Evolutionary conservation across 2,113 vertebrate genomes (phyloP), one percentile per base, ranked within the genome.

Genomic region (Cebidichthys violaceus): DNA sequence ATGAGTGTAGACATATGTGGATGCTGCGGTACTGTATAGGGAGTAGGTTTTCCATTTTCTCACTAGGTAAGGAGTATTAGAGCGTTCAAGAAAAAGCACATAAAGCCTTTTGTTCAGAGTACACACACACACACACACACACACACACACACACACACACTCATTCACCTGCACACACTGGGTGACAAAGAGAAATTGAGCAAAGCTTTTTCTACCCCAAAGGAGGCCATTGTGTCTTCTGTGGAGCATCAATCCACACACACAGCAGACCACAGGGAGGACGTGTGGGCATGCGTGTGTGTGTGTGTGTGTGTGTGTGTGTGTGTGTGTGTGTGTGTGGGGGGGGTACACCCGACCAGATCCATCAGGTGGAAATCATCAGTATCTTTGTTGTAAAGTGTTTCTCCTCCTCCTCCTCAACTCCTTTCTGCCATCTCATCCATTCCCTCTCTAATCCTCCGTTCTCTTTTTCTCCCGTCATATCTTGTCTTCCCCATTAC

Each of bases 351-450:
- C n/a, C n/a, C 45, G 75, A 71, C 50, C 71, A 60, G 15, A 84
- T 83, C 77, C 75, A 82, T 91, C 83, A 86, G 77, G 43, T 64
- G 71, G 65, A 77, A 83, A 74, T 77, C 76, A 62, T 64, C 78
- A 39, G 64, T 15, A 61, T 52, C 72, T 79, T 35, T 2, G 9
- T n/a, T 61, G 24, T 33, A 41, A 64, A 20, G 37, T 27, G 43
- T 47, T 84, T 41, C 74, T 59, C 64, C 45, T 29, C 55, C 54
- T 35, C 47, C 39, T 10, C 60, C 10, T 67, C 73, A 47, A 47
- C 45, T 50, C 15, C 18, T 50, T 18, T 7, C 17, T 41, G 14
- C 75, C 54, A 64, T 43, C 54, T 70, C 79, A 62, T 83, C 59
- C 41, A 62, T 88, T n/a, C 60, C 14, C 50, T 20, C 35, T 69